Base-by-base conservation (phyloP, 2,113 vertebrate species). In the Apaloderma vittatum region DNA sequence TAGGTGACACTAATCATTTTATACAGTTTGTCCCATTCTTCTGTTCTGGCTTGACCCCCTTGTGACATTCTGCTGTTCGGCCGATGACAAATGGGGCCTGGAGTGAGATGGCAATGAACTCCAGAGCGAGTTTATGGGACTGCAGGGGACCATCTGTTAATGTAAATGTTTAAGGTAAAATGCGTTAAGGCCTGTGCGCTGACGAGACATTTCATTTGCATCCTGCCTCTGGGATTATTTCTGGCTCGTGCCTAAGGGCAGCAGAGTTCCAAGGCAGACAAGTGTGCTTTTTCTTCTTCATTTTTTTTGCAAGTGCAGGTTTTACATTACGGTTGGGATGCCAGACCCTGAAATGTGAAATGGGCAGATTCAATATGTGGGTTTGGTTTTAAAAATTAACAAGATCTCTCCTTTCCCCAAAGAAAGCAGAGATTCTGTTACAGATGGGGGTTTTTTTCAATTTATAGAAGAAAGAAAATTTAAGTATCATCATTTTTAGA, bases 151-250 rank as follows among this genome's bases (percentile, higher is more conserved):
- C 97, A 98, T 98, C 97, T 98, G 97, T 98, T 98, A 98, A 97
- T 97, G 97, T 98, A 98, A 98, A 98, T 97, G 97, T 98, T 98
- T 98, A 98, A 98, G 97, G 97, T 97, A 97, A 97, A 98, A 97
- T 95, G 87, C 95, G 96, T 97, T 97, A 98, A 96, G 65, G 73
- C 91, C 75, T 94, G 93, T 43, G 59, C 14, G 37, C 97, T 98
- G 98, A 97, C 1, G 12, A 98, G 97, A 98, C 96, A 59, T 97
- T 98, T 98, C 93, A 96, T 98, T 97, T 98, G 92, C 96, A 96
- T 97, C 72, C 85, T 97, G 95, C 96, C 92, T 97, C 84, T 96
- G 96, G 96, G 94, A 98, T 97, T 97, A 94, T 96, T 91, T 94
- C 93, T 91, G 76, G 81, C 85, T 96, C 29, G 58, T 80, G 59